phyloP scores from a whole-genome alignment of 2,113 vertebrate species.

The Cacatua alba region DNA sequence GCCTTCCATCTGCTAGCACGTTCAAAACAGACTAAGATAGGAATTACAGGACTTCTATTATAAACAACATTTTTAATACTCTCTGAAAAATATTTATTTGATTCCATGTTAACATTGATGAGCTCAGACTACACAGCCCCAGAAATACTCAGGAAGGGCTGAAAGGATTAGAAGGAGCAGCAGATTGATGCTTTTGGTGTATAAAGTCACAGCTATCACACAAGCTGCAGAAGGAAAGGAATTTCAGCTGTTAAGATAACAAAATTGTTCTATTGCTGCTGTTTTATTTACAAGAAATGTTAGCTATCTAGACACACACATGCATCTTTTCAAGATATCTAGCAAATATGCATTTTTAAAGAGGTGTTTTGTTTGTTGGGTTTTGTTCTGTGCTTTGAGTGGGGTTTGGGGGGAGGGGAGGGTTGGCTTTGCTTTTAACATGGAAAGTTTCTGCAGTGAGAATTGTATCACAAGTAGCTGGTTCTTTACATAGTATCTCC shows the following conservation, averaged over 20 bases:
- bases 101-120: conserved; percentile 4
- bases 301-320: background rate
- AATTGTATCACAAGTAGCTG: background rate
- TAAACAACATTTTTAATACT: conserved; percentile 11
- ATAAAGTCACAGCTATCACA: background rate
- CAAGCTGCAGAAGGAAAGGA: background rate
- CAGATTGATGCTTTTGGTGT: background rate
- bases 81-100: conserved; percentile 42
- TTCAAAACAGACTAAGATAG: background rate
- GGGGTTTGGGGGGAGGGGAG: rapidly evolving
- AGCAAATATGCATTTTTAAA: background rate
- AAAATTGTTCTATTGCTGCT: background rate
- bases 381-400: background rate
- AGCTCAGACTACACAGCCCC: background rate
- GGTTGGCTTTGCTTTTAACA: background rate
- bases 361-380: background rate
- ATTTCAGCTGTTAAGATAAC: background rate
- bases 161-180: background rate
- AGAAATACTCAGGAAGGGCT: background rate
- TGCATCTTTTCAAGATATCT: rapidly evolving
- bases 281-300: background rate
- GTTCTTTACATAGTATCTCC: background rate
- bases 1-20: background rate
- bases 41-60: background rate
- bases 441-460: background rate